Base-by-base conservation (phyloP, 1,140 invertebrate species). In the Pollicipes pollicipes region DNA sequence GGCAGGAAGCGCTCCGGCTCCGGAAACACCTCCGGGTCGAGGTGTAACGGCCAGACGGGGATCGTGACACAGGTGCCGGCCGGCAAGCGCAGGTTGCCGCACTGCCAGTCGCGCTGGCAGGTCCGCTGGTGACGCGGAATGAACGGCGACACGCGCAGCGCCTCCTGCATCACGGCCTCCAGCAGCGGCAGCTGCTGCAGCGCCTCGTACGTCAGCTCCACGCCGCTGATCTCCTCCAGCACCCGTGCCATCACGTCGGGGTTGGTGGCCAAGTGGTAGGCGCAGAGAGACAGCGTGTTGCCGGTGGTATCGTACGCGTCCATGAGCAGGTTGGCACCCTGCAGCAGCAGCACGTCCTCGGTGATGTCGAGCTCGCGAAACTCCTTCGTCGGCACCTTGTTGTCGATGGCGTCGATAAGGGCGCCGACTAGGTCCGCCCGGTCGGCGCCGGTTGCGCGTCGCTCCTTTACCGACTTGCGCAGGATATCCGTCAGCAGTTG, bases 1-100 rank as follows among this genome's bases (percentile, higher is more conserved):
- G 90, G 90, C 78, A 90, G 83, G 76, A 89, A 92, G 68, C 80
- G 78, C 37, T 87, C 83, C 0, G 90, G 89, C 69, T 91, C 83
- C 32, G 84, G 82, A 77, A 85, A 92, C 27, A 83, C 76, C 35
- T 84, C 79, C 3, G 83, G 79, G 76, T 88, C 83, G 30, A 68
- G 86, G 82, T 77, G 92, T 90, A 29, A 91, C 71, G 6, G 68
- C n/a, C 29, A n/a, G 13, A 30, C 27, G 26, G 70, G 68, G n/a
- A 73, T 6, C 16, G 30, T 29, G 26, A 73, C 71, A 3, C 69
- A 2, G 28, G 35, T 73, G 32, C 71, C 72, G 8, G 26, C 3
- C 28, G 29, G 64, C 8, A 68, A 31, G 1, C 45, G 45, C 45
- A 58, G 45, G 45, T 21, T 21, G 10, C 24, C 10, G 45, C 24